These are phyloP conservation scores for Sitta carolinensis DNA, from an alignment of 2,797 vertebrate genomes.

Conservation along the genomic window DNA sequence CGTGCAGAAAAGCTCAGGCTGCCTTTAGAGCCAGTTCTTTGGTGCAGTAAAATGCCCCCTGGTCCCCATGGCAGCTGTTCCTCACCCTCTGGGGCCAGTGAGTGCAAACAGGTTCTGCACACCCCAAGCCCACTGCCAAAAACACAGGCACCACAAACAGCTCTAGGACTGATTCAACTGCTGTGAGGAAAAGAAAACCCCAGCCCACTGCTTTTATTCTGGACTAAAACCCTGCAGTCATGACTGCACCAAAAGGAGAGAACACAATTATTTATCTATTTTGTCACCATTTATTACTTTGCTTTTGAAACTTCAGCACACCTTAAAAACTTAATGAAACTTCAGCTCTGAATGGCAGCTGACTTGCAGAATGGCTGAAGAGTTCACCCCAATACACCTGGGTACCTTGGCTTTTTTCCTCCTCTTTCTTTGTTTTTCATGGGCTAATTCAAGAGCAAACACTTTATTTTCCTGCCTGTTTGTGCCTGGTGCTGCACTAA, in stretches of 20 bases:
- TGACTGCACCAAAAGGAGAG: neutral
- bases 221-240: neutral
- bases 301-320: neutral
- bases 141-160: neutral
- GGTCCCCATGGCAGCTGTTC: neutral
- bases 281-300: neutral
- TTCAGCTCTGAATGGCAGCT: neutral
- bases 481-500: neutral
- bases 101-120: neutral
- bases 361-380: neutral
- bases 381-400: neutral
- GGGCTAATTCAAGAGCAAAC: neutral
- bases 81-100: neutral
- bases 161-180: neutral
- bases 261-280: neutral
- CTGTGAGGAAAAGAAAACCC: neutral
- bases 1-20: neutral
- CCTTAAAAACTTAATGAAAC: neutral
- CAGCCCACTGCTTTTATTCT: neutral
- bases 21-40: neutral
- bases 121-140: neutral
- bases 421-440: neutral
- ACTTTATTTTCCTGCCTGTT: neutral
- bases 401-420: rapidly evolving
- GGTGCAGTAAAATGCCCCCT: neutral